Conservation (phyloP, 2,888 invertebrate species). For the Antheraea assamensis region DNA sequence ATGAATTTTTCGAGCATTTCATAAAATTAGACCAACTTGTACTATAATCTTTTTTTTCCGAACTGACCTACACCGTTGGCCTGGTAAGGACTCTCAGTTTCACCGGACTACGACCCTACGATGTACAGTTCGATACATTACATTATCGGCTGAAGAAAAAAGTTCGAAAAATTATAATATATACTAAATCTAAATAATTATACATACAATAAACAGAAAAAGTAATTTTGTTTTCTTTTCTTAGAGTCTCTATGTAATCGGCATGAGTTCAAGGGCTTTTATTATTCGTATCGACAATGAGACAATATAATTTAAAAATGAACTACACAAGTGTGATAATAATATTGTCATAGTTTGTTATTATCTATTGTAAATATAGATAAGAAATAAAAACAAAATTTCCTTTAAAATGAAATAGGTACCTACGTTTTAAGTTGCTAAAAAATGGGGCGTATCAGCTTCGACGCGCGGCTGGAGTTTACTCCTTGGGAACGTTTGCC, state of each 20-base stretch:
- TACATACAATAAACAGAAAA: not conserved
- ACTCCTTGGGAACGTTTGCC: too few species aligned
- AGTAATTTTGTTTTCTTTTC: not conserved
- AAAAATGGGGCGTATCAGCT: not conserved
- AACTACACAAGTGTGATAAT: not conserved
- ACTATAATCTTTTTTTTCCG: too few species aligned
- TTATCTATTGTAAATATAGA: not conserved
- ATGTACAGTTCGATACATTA: too few species aligned
- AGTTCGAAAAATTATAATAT: not conserved
- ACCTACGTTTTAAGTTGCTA: not conserved
- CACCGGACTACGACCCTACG: too few species aligned
- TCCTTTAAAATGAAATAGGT: not conserved
- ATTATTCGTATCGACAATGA: not conserved
- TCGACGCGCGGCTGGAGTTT: too few species aligned
- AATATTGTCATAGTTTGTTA: not conserved
- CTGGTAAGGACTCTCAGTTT: too few species aligned
- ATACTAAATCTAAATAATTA: not conserved
- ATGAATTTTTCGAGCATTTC: too few species aligned
- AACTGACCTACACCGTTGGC: too few species aligned
- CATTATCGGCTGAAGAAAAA: not conserved
- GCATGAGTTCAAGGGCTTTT: not conserved
- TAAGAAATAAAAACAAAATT: not conserved
- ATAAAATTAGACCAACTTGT: too few species aligned
- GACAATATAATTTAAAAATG: not conserved
- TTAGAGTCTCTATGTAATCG: not conserved